A percentile compares a stretch with the other conserved stretches of the same genome.
phyloP scores from a whole-genome alignment of 2,113 vertebrate species.

The Lepus europaeus region DNA sequence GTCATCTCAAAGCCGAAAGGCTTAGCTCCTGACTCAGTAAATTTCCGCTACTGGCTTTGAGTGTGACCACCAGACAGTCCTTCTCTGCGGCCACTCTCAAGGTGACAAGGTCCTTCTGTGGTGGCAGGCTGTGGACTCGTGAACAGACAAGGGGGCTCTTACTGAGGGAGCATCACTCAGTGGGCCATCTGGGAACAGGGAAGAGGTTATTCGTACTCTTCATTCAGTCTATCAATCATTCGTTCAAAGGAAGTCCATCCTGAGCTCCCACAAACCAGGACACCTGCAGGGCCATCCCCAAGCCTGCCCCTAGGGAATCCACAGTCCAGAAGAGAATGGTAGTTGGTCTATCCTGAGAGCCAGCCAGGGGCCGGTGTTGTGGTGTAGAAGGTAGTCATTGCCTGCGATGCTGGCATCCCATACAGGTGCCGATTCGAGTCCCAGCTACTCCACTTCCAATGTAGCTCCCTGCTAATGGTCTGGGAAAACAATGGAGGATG shows the following conservation, averaged over 20 bases:
- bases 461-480: no score
- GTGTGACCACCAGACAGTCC: background rate
- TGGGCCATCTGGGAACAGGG: background rate
- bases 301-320: background rate
- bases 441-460: no score
- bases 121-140: background rate
- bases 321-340: background rate
- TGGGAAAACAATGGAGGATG: no score
- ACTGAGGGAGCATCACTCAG: no score
- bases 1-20: background rate
- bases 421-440: no score
- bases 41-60: background rate
- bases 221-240: background rate
- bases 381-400: no score
- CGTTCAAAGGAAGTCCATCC: background rate
- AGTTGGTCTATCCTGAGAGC: rapidly evolving
- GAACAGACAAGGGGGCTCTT: rapidly evolving
- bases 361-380: background rate
- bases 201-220: background rate
- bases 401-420: no score
- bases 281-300: rapidly evolving
- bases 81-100: background rate
- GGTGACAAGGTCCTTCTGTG: background rate
- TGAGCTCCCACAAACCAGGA: background rate
- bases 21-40: background rate